Evolutionary conservation across 2,797 vertebrate genomes (phyloP), one percentile per base, ranked within the genome.

Genomic region (Eremophila alpestris): DNA sequence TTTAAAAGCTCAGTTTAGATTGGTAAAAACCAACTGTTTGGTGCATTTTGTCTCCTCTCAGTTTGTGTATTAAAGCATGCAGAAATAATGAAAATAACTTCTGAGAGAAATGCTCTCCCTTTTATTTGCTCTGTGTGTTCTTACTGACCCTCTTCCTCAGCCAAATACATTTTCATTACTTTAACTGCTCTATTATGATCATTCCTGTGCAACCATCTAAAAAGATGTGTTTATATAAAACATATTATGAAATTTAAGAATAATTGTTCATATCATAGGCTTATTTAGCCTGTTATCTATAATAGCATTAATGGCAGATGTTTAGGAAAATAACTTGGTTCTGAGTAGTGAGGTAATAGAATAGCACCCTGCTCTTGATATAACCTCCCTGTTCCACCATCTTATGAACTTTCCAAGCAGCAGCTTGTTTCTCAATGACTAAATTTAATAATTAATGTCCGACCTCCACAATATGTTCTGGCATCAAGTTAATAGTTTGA

Each of bases 401-500:
- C 29, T 46, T 76, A 36, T 15, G 36, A 89, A 73, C 67, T 85
- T 87, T 55, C 48, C 43, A 82, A 82, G 60, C 17, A 90, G 34
- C 49, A 71, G 54, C 27, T 91, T 86, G 30, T 51, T 95, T 83
- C 62, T 78, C 69, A 77, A 27, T 13, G 13, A 34, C 24, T 69
- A 40, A 62, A 71, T 81, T 92, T 90, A 87, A 89, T 76, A 92
- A 94, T 83, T 93, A 82, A 65, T 92, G 74, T 48, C 43, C 76
- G 63, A 84, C 67, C 67, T 79, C 30, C 36, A 45, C 63, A 91
- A 46, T 69, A 65, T 48, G 30, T 84, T 84, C 84, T 65, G 40
- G 51, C 43, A 92, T 63, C 1, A 1, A 89, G 27, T 93, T 93
- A 79, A 84, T 65, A 76, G 43, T 87, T 91, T 93, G 91, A 91